Conservation (phyloP, 1,140 invertebrate genomes). For the Drosophila nigrodunni region DNA sequence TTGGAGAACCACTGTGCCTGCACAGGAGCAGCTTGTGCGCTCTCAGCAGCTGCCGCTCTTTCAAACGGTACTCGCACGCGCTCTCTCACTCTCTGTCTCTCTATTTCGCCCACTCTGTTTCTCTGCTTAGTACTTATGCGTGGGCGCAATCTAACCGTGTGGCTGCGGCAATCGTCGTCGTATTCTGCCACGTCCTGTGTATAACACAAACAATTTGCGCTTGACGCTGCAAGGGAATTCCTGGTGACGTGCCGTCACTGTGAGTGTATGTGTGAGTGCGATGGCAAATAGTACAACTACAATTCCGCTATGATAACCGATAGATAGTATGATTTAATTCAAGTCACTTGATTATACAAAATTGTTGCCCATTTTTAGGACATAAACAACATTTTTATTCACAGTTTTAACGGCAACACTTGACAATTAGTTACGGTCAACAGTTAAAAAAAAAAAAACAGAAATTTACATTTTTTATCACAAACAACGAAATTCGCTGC, state of each 20-base stretch:
- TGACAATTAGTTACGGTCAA: neutral
- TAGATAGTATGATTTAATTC: conserved; percentile 25
- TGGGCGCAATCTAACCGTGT: conserved; percentile 62
- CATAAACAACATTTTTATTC: conserved; percentile 1
- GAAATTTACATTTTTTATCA: conserved; percentile 58
- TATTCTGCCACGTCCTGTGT: conserved; percentile 61
- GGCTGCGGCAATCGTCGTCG: conserved; percentile 6
- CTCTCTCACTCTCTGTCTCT: conserved; percentile 19
- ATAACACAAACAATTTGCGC: conserved; percentile 72
- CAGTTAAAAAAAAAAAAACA: too few relatives aligned
- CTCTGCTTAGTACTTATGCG: conserved; percentile 48
- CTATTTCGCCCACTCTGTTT: neutral
- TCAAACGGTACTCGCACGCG: neutral
- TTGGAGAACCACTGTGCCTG: conserved; percentile 27
- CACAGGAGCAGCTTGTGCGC: conserved; percentile 26
- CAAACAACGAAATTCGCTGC: conserved; percentile 58
- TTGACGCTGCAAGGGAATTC: conserved; percentile 65
- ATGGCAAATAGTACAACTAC: conserved; percentile 14
- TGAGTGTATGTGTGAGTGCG: conserved; percentile 9
- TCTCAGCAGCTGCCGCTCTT: conserved; percentile 5
- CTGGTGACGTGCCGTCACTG: conserved; percentile 11
- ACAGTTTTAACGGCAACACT: conserved; percentile 18
- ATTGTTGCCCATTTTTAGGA: conserved; percentile 61
- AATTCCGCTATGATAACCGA: conserved; percentile 2
- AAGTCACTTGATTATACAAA: conserved; percentile 3